A percentile compares a stretch with the other conserved stretches of the same genome.
These are phyloP conservation scores for Belgica antarctica DNA, from an alignment of 2,888 invertebrate genomes.

Conservation along the genomic window DNA sequence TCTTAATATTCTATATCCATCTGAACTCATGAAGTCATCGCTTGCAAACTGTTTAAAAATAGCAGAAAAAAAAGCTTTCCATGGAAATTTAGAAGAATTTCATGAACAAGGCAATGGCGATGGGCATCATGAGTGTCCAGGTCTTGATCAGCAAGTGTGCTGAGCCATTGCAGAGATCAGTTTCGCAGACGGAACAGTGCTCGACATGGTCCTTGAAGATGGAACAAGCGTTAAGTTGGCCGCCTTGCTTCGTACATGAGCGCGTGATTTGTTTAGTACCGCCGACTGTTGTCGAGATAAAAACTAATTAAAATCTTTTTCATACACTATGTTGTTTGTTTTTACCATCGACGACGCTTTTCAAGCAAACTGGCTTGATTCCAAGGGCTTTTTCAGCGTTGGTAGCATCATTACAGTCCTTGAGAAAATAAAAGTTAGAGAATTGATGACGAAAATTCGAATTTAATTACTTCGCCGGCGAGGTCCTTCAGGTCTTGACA, in stretches of 20 bases:
- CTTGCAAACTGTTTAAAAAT: background rate
- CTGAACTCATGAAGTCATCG: background rate
- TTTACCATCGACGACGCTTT: slow-evolving; percentile 26
- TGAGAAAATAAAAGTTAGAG: background rate
- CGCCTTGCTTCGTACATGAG: slow-evolving; percentile 23
- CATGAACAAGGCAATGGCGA: slow-evolving; percentile 21
- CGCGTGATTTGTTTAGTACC: slow-evolving; percentile 28
- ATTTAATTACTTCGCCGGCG: background rate
- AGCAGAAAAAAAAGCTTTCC: background rate
- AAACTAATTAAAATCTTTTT: no score
- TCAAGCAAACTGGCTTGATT: slow-evolving; percentile 32
- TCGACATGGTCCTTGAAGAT: slow-evolving; percentile 23
- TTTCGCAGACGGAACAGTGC: slow-evolving; percentile 38
- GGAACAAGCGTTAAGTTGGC: slow-evolving; percentile 7
- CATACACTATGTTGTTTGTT: no score
- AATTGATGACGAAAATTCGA: background rate
- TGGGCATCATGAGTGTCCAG: slow-evolving; percentile 25
- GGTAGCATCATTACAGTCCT: background rate
- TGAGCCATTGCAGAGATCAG: slow-evolving; percentile 33
- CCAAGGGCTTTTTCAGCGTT: slow-evolving; percentile 9
- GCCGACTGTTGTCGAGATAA: background rate
- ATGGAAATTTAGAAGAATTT: slow-evolving; percentile 30
- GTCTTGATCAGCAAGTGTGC: background rate
- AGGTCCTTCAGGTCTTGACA: slow-evolving; percentile 16
- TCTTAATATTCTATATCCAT: no score